Percentiles rank a stretch among this genome's conserved stretches.
phyloP scores from a whole-genome alignment of 2,888 invertebrate genomes.

The Parnassius smintheus region DNA sequence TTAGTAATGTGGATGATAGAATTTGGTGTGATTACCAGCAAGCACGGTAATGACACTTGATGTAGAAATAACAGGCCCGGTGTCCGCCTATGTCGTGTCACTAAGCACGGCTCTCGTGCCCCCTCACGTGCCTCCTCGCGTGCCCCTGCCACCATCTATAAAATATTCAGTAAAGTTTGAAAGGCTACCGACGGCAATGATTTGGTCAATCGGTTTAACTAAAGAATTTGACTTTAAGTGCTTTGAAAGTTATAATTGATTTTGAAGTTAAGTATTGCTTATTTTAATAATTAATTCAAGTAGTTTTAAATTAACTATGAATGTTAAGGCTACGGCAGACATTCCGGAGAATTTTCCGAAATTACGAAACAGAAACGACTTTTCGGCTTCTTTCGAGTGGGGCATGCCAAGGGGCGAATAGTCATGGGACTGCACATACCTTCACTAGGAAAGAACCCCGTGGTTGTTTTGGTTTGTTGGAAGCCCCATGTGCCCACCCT shows the following conservation, averaged over 20 bases:
- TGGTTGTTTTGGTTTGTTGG: too few relatives aligned
- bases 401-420: too few relatives aligned
- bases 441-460: too few relatives aligned
- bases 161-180: slow-evolving; percentile 3
- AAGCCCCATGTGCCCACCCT: too few relatives aligned
- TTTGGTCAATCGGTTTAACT: not conserved
- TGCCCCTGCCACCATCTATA: not conserved
- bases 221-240: not conserved
- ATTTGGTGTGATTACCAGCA: slow-evolving; percentile 9
- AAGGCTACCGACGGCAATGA: not conserved
- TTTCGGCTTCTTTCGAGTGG: too few relatives aligned
- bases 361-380: too few relatives aligned
- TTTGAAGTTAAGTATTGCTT: not conserved
- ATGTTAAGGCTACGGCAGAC: too few relatives aligned
- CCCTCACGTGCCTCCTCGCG: too few relatives aligned
- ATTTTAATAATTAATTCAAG: too few relatives aligned
- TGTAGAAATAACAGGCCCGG: slow-evolving; percentile 12
- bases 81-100: not conserved
- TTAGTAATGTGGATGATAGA: slow-evolving; percentile 3
- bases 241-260: not conserved
- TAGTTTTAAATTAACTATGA: too few relatives aligned
- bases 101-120: slow-evolving; percentile 5
- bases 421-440: too few relatives aligned
- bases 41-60: slow-evolving; percentile 6
- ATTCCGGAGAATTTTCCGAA: too few relatives aligned